phyloP scores from a whole-genome alignment of 1,140 invertebrate species.

The Liolophura sinensis region DNA sequence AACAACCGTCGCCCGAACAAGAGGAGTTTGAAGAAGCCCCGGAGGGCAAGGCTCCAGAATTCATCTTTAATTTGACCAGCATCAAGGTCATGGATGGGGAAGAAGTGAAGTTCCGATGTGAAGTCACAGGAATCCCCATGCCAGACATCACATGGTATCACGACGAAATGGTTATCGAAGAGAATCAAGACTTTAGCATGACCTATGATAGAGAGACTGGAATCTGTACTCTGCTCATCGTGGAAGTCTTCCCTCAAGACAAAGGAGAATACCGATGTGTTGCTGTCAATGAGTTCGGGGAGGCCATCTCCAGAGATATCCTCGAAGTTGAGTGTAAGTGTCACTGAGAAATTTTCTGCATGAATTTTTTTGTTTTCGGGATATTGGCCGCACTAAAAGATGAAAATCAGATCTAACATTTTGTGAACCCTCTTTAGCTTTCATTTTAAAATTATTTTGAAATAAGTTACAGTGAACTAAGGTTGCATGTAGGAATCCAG shows the following conservation, averaged over 20 bases:
- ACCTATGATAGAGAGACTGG: slow-evolving; percentile 46
- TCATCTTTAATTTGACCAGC: slow-evolving; percentile 72
- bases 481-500: no score
- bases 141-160: slow-evolving; percentile 57
- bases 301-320: slow-evolving; percentile 76
- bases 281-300: slow-evolving; percentile 87
- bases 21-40: slow-evolving; percentile 12
- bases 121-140: slow-evolving; percentile 41
- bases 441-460: no score
- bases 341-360: background rate
- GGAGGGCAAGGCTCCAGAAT: slow-evolving; percentile 72
- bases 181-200: slow-evolving; percentile 52
- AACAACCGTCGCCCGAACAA: slow-evolving; percentile 8
- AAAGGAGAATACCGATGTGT: slow-evolving; percentile 92
- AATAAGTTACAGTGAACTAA: no score
- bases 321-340: slow-evolving; percentile 73
- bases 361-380: background rate
- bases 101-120: slow-evolving; percentile 70
- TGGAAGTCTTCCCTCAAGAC: slow-evolving; percentile 81
- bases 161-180: slow-evolving; percentile 77
- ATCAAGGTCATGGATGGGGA: slow-evolving; percentile 91
- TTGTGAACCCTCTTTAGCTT: no score
- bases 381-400: background rate
- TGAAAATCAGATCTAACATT: no score
- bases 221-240: slow-evolving; percentile 46